Conservation (phyloP, 2,888 invertebrate genomes). For the Heliconius cydno region DNA sequence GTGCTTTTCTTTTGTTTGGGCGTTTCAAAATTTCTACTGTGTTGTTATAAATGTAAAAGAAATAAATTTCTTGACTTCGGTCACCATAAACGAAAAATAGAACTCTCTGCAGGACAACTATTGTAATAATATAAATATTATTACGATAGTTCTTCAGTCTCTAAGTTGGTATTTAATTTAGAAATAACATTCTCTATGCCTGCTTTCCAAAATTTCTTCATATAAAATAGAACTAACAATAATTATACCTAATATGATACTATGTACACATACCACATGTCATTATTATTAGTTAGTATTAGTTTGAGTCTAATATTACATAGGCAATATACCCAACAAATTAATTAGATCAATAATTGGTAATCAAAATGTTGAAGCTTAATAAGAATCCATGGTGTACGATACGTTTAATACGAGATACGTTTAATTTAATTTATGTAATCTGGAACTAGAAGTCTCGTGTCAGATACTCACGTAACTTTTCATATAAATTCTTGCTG, state of each 20-base stretch:
- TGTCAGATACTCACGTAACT: not conserved
- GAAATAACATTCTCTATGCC: too few species aligned
- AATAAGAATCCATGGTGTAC: not conserved
- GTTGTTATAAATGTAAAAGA: not conserved
- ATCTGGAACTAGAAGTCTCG: not conserved
- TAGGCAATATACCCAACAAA: not conserved
- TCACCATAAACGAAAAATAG: not conserved
- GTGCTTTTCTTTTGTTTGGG: slow-evolving; percentile 41
- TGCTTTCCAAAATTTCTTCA: too few species aligned
- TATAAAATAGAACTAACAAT: not conserved
- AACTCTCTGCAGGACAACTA: not conserved
- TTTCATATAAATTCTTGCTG: slow-evolving; percentile 8
- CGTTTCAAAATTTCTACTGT: not conserved
- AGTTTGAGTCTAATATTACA: not conserved
- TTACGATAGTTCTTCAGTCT: too few species aligned
- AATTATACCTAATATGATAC: not conserved
- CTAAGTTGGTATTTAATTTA: too few species aligned
- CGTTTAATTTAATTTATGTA: slow-evolving; percentile 12
- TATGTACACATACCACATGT: not conserved
- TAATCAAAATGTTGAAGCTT: slow-evolving; percentile 11
- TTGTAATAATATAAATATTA: too few species aligned
- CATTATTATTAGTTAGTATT: not conserved
- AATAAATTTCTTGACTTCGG: too few species aligned
- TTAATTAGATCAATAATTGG: slow-evolving; percentile 9
- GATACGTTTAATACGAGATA: slow-evolving; percentile 12